Evolutionary conservation across 2,888 invertebrate species (phyloP), one percentile per base, ranked within the genome.

Genomic region (Caenorhabditis zanzibari): DNA sequence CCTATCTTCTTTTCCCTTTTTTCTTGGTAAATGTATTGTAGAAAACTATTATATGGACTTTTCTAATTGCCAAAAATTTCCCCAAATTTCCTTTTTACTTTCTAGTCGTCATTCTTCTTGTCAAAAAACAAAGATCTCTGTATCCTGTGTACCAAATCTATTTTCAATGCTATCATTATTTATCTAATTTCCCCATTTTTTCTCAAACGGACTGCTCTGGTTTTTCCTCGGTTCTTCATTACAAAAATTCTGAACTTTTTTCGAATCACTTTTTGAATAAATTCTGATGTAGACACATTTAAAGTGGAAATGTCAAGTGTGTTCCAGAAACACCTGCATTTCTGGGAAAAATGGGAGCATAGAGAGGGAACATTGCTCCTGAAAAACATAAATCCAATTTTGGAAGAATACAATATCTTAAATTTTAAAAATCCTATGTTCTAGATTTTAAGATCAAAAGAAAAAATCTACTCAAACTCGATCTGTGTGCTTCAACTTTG

Each of bases 201-300:
- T 54, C 28, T 59, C 44, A 54, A 75, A 75, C 71, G 79, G 77
- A 77, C 77, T 77, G 77, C 49, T 79, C 79, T 79, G 79, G 79
- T 79, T 71, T 69, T 79, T 71, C 71, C 71, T 79, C 79, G 79
- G 79, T 79, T 79, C 77, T 77, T 63, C 35, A 52, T 63, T 63
- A 63, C 63, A 69, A n/a, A n/a, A n/a, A n/a, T n/a, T n/a, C n/a
- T n/a, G n/a, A n/a, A 59, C 58, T 63, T 28, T 35, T n/a, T 54
- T 54, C n/a, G 10, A 12, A n/a, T 52, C 44, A 49, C 49, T 77
- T 69, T 69, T 59, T 54, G 24, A 59, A 58, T 61, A 71, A 71
- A 58, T 19, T 32, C 59, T 72, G 72, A 61, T 32, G 72, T 72
- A 72, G 72, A 61, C 24, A 19, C 12, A 14, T 49, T 19, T 19